phyloP scores from a whole-genome alignment of 2,888 invertebrate species.

The Parnassius apollo region DNA sequence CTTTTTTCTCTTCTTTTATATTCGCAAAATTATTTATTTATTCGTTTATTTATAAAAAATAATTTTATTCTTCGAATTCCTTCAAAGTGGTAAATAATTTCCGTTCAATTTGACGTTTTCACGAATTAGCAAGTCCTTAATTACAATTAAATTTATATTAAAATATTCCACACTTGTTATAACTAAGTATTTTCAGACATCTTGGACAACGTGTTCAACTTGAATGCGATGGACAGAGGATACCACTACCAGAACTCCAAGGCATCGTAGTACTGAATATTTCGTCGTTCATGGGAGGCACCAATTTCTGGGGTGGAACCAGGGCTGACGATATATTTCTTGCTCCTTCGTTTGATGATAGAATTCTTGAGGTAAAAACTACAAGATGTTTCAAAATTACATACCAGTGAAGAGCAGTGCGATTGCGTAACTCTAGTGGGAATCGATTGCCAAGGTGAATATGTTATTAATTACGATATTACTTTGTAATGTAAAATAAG shows the following conservation, averaged over 20 bases:
- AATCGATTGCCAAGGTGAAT: too few relatives aligned
- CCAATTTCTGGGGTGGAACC: conserved; percentile 98
- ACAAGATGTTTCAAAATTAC: not conserved
- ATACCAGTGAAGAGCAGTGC: too few relatives aligned
- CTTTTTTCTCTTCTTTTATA: not conserved
- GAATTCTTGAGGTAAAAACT: conserved; percentile 91
- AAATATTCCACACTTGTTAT: not conserved
- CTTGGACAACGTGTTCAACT: conserved; percentile 96
- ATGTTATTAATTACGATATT: too few relatives aligned
- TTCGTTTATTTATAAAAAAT: too few relatives aligned
- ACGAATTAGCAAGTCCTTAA: too few relatives aligned
- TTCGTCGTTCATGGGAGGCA: conserved; percentile 97
- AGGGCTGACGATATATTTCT: conserved; percentile 95
- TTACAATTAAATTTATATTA: too few relatives aligned
- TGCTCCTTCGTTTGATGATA: conserved; percentile 97
- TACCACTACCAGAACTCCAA: conserved; percentile 96
- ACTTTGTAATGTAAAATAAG: too few relatives aligned
- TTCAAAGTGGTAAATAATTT: too few relatives aligned
- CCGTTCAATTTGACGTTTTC: too few relatives aligned
- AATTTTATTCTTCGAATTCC: too few relatives aligned
- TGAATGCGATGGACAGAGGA: conserved; percentile 97
- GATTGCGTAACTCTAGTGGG: too few relatives aligned
- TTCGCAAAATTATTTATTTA: too few relatives aligned
- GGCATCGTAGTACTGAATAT: conserved; percentile 98
- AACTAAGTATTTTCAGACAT: conserved; percentile 77